Evolutionary conservation across 2,888 invertebrate species (phyloP).

Genomic region (Hemaris fuciformis): DNA sequence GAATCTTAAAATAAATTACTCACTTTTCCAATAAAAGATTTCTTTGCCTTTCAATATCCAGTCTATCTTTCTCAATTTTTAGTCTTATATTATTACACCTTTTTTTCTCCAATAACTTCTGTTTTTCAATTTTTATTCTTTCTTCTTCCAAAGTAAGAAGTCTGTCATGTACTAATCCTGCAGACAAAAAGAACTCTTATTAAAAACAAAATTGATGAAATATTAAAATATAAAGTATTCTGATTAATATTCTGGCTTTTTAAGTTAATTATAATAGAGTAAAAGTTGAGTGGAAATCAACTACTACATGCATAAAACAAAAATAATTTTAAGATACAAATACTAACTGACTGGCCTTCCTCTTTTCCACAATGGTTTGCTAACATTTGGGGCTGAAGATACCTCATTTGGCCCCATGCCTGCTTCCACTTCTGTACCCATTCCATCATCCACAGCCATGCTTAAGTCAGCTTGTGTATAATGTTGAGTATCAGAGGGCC

Average conservation of each 20-base stretch:
- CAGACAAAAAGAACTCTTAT: neutral
- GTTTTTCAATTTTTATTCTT: conserved; percentile 57
- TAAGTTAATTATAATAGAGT: too few relatives aligned
- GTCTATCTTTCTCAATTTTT: conserved; percentile 57
- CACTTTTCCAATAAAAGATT: conserved; percentile 58
- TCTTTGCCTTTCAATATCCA: conserved; percentile 58
- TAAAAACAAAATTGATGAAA: neutral
- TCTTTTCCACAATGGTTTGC: conserved; percentile 54
- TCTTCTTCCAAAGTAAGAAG: conserved; percentile 58
- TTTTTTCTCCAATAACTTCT: conserved; percentile 59
- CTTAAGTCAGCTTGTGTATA: conserved; percentile 46
- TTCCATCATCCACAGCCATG: conserved; percentile 43
- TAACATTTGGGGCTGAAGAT: conserved; percentile 43
- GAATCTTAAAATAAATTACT: conserved; percentile 20
- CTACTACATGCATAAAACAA: neutral
- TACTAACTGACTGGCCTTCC: conserved; percentile 48
- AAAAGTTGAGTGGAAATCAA: too few relatives aligned
- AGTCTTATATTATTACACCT: conserved; percentile 59
- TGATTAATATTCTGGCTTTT: too few relatives aligned
- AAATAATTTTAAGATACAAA: neutral
- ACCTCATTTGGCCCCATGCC: conserved; percentile 55
- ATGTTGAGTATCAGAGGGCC: conserved; percentile 49
- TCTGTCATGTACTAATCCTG: conserved; percentile 46
- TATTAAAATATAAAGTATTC: too few relatives aligned
- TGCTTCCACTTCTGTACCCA: conserved; percentile 37